Conservation (phyloP, 2,797 vertebrate species). For the Salmo trutta region DNA sequence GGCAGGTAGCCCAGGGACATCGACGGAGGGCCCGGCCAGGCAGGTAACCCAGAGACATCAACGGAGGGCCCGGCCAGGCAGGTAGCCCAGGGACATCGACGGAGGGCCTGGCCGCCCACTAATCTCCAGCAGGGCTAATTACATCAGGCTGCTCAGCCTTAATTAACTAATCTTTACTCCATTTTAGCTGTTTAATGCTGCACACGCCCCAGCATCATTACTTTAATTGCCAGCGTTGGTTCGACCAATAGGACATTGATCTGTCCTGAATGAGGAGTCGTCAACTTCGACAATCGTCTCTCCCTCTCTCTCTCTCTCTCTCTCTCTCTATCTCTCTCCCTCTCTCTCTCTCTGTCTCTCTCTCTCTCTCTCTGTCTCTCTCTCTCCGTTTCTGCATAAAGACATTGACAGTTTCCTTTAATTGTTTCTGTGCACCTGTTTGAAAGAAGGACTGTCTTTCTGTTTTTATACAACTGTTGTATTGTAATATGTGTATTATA, state of each 20-base stretch:
- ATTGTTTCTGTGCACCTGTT: constrained; percentile 37
- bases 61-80: too few relatives aligned
- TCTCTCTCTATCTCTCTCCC: neutral
- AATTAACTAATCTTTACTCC: constrained; percentile 83
- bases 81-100: constrained; percentile 41
- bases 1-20: constrained; percentile 6
- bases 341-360: neutral
- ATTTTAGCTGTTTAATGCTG: constrained; percentile 77
- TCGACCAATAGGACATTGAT: constrained; percentile 62
- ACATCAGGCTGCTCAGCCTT: constrained; percentile 79
- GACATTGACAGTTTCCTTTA: constrained; percentile 39
- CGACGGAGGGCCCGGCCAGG: too few relatives aligned
- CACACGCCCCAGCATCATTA: constrained; percentile 66
- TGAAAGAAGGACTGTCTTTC: constrained; percentile 20
- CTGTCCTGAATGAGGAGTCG: constrained; percentile 46
- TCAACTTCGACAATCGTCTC: constrained; percentile 36
- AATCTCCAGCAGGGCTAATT: constrained; percentile 82
- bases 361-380: neutral
- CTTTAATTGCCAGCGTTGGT: constrained; percentile 60
- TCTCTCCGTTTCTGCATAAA: constrained; percentile 21
- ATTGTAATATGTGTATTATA: too few relatives aligned
- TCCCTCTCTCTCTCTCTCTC: neutral
- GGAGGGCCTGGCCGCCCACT: constrained; percentile 51
- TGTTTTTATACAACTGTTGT: constrained; percentile 12
- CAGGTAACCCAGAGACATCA: too few relatives aligned